Evolutionary conservation across 2,888 invertebrate genomes (phyloP).

Genomic region (Ennomos quercinarius): DNA sequence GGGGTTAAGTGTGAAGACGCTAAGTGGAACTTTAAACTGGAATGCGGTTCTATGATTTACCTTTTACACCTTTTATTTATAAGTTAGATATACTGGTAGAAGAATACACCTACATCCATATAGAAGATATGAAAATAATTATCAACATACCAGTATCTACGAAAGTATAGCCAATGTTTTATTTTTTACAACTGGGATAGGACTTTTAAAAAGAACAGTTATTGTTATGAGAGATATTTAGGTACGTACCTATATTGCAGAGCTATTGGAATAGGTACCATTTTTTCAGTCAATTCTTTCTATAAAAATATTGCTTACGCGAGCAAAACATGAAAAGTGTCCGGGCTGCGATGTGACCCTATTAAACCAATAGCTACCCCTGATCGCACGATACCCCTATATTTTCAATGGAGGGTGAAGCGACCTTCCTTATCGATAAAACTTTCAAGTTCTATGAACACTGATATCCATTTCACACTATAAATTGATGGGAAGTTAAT

Average conservation of each 20-base stretch:
- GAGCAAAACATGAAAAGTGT: constrained; percentile 24
- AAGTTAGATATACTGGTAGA: not conserved
- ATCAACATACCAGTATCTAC: not conserved
- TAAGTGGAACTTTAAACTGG: constrained; percentile 27
- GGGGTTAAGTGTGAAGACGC: constrained; percentile 40
- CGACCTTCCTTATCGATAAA: constrained; percentile 56
- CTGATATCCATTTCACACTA: constrained; percentile 23
- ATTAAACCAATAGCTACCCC: constrained; percentile 51
- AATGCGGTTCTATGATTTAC: constrained; percentile 29
- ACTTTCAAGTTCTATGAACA: constrained; percentile 57
- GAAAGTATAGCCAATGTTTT: no score
- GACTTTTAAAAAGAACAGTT: no score
- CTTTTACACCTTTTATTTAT: constrained; percentile 30
- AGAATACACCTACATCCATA: no score
- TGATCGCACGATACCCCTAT: constrained; percentile 41
- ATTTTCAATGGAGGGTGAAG: constrained; percentile 51
- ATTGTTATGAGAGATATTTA: no score
- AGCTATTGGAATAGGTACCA: not conserved
- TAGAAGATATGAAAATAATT: not conserved
- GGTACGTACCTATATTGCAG: not conserved
- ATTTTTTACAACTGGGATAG: no score
- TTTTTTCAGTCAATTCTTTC: constrained; percentile 1
- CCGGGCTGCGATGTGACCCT: constrained; percentile 33
- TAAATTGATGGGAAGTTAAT: constrained; percentile 2
- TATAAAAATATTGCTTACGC: constrained; percentile 25